Percentiles rank a stretch among this genome's conserved stretches.
phyloP scores from a whole-genome alignment of 2,888 invertebrate genomes.

The Clitarchus hookeri region DNA sequence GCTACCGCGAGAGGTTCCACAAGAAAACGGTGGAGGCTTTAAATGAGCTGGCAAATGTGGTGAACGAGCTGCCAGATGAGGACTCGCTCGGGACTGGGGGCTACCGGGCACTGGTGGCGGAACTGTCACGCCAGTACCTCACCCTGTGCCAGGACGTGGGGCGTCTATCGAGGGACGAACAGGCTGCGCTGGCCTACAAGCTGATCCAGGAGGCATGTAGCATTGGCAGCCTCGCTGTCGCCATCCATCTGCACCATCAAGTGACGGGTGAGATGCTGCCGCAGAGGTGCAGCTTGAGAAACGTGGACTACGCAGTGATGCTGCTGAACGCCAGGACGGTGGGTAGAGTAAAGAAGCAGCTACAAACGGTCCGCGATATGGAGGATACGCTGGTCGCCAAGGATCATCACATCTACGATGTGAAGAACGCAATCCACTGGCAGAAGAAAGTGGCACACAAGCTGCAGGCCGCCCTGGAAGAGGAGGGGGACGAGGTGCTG shows the following conservation, averaged over 20 bases:
- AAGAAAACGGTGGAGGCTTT: neutral
- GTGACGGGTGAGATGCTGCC: neutral
- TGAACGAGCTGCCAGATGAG: neutral
- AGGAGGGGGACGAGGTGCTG: neutral
- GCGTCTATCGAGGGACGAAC: neutral
- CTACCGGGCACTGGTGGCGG: neutral
- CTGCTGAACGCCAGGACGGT: neutral
- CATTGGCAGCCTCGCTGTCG: neutral
- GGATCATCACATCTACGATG: neutral
- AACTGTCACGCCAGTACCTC: neutral
- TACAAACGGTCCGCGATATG: neutral
- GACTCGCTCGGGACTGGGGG: neutral
- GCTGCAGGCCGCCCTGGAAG: neutral
- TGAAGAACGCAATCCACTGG: neutral
- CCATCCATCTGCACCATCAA: neutral
- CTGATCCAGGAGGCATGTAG: neutral
- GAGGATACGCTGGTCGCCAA: neutral
- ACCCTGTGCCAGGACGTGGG: neutral
- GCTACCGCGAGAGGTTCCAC: neutral
- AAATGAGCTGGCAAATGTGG: neutral
- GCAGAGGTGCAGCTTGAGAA: neutral
- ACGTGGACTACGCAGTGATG: neutral
- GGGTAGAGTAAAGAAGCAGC: neutral
- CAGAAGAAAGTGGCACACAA: neutral
- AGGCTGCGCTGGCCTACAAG: neutral